Conservation (phyloP, 2,888 invertebrate species). For the Dione juno region DNA sequence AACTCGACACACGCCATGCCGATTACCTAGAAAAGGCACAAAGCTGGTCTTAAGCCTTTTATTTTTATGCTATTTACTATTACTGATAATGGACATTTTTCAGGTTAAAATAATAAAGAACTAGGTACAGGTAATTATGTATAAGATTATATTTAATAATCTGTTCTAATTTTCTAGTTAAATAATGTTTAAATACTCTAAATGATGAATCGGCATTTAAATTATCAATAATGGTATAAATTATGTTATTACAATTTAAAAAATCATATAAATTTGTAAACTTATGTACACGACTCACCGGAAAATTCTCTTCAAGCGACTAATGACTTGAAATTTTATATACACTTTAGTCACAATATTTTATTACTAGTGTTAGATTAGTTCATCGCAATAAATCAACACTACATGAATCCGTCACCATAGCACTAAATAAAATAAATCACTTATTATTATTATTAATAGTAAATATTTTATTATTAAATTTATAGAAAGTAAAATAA, state of each 20-base stretch:
- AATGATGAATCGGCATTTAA: not conserved
- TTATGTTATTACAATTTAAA: not conserved
- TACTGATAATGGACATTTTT: not conserved
- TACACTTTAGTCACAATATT: conserved; percentile 64
- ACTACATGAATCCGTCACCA: conserved; percentile 38
- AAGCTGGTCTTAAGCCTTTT: conserved; percentile 43
- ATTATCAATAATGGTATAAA: not conserved
- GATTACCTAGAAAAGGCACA: conserved; percentile 71
- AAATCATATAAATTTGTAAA: not conserved
- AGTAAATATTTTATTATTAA: conserved; percentile 1
- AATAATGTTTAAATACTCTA: conserved; percentile 6
- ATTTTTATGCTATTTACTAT: conserved; percentile 12
- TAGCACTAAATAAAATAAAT: conserved; percentile 29
- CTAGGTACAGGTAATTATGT: not conserved
- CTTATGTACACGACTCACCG: conserved; percentile 65
- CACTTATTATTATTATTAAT: not conserved
- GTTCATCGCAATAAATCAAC: conserved; percentile 41
- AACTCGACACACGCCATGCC: conserved; percentile 72
- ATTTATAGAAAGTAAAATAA: not conserved
- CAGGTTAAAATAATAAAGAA: not conserved
- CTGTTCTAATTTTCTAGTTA: not conserved
- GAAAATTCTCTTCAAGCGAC: conserved; percentile 82
- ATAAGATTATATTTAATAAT: not conserved
- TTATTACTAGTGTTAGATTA: conserved; percentile 47
- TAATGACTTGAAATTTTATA: conserved; percentile 80